Evolutionary conservation across 2,888 invertebrate species (phyloP), one percentile per base, ranked within the genome.

Genomic region (Hesperia comma): DNA sequence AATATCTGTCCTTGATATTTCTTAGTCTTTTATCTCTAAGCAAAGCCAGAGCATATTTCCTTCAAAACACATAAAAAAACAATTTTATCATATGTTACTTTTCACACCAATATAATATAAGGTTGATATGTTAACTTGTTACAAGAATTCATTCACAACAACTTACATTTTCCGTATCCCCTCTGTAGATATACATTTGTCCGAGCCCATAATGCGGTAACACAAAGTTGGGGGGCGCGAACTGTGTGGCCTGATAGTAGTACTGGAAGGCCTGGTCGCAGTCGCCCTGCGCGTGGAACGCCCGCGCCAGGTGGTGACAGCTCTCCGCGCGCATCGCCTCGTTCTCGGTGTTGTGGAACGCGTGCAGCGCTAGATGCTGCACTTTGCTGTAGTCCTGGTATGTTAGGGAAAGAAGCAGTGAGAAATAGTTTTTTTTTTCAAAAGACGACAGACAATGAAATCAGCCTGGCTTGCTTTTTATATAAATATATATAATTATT

Each of bases 301-400:
- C 97, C 70, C 99, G 93, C 0, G 99, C 99, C 68, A 99, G 90
- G 81, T 99, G 99, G 84, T 99, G 99, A 84, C 99, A 99, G 82
- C 99, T 99, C 88, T 99, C 99, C 0, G 99, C 99, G 43, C 99
- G 93, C 98, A 99, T 99, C 0, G 98, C 97, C 89, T 99, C 99
- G 85, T 99, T 99, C 87, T 99, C 99, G 0, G 99, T 99, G 81
- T 99, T 98, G 85, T 99, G 99, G 86, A 99, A 99, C 0, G 99
- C 99, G 82, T 99, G 99, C 12, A 99, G 91, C 0, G 99, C 99
- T 68, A 99, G 92, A 87, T 99, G 98, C 81, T 99, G 98, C 0
- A 99, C 99, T 93, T 99, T 99, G 77, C 95, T 95, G 81, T 98
- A 98, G 87, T 99, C 99, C 95, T 96, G 81, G 12, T 49, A 67